Evolutionary conservation across 2,113 vertebrate genomes (phyloP).

Genomic region (Typhlomys cinereus): DNA sequence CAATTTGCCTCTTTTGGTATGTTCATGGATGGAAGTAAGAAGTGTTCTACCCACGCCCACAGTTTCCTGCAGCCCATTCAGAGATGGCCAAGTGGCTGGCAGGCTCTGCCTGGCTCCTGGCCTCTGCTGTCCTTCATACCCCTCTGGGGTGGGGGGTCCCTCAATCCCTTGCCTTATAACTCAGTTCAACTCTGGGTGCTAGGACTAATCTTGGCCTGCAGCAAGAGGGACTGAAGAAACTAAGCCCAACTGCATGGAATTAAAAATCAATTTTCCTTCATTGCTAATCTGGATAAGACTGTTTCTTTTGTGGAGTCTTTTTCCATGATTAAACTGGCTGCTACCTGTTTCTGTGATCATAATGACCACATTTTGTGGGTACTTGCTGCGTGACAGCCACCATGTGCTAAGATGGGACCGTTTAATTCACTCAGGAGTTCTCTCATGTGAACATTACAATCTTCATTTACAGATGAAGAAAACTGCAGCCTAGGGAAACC

Average conservation of each 20-base stretch:
- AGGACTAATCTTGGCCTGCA: slow-evolving; percentile 35
- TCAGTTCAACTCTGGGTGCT: background rate
- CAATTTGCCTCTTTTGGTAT: background rate
- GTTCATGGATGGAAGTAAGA: background rate
- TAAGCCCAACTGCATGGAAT: slow-evolving; percentile 43
- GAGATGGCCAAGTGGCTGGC: background rate
- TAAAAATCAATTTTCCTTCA: slow-evolving; percentile 69
- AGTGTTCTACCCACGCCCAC: background rate
- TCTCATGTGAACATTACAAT: background rate
- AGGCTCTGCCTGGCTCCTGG: background rate
- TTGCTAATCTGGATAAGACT: slow-evolving; percentile 53
- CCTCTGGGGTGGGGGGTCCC: background rate
- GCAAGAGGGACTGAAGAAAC: slow-evolving; percentile 34
- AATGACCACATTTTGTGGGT: background rate
- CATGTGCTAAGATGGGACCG: background rate
- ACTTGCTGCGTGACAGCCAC: background rate
- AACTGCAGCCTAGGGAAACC: background rate
- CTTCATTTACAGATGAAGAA: background rate
- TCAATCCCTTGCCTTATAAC: background rate
- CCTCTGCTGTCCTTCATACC: background rate
- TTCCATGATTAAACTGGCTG: slow-evolving; percentile 23
- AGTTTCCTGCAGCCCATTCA: background rate
- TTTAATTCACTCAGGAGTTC: background rate
- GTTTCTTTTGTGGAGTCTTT: slow-evolving; percentile 7
- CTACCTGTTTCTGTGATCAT: slow-evolving; percentile 19